These are phyloP conservation scores for Cynodonichthys magdalenae DNA, from an alignment of 2,797 vertebrate genomes.

Conservation along the genomic window DNA sequence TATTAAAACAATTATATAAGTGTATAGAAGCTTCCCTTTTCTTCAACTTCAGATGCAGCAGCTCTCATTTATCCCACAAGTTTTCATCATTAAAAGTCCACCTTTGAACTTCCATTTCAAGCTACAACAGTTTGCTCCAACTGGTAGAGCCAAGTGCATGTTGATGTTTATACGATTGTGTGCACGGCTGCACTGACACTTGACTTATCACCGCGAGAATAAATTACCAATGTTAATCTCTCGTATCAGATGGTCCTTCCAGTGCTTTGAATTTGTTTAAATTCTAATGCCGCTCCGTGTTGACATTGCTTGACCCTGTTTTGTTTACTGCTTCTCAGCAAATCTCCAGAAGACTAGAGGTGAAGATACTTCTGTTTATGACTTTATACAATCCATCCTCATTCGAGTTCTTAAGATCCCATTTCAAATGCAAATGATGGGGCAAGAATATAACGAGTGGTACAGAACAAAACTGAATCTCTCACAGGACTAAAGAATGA, in stretches of 20 bases:
- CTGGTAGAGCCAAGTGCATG: slow-evolving; percentile 32
- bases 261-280: slow-evolving; percentile 63
- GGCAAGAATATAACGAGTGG: slow-evolving; percentile 4
- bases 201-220: slow-evolving; percentile 61
- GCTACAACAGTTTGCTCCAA: slow-evolving; percentile 51
- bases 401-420: slow-evolving; percentile 23
- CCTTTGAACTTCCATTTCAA: slow-evolving; percentile 52
- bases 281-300: slow-evolving; percentile 53
- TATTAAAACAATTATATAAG: slow-evolving; percentile 4
- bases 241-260: slow-evolving; percentile 63
- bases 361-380: slow-evolving; percentile 49
- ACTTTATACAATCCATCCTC: slow-evolving; percentile 30
- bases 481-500: slow-evolving; percentile 13
- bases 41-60: slow-evolving; percentile 47
- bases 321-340: slow-evolving; percentile 62
- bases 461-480: slow-evolving; percentile 13
- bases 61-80: slow-evolving; percentile 55
- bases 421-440: slow-evolving; percentile 54
- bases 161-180: slow-evolving; percentile 28
- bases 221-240: slow-evolving; percentile 70
- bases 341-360: slow-evolving; percentile 55
- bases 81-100: slow-evolving; percentile 55
- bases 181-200: slow-evolving; percentile 43
- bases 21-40: slow-evolving; percentile 41
- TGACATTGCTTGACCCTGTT: slow-evolving; percentile 69